Evolutionary conservation across 2,888 invertebrate species (phyloP).

Genomic region (Ischnura elegans): DNA sequence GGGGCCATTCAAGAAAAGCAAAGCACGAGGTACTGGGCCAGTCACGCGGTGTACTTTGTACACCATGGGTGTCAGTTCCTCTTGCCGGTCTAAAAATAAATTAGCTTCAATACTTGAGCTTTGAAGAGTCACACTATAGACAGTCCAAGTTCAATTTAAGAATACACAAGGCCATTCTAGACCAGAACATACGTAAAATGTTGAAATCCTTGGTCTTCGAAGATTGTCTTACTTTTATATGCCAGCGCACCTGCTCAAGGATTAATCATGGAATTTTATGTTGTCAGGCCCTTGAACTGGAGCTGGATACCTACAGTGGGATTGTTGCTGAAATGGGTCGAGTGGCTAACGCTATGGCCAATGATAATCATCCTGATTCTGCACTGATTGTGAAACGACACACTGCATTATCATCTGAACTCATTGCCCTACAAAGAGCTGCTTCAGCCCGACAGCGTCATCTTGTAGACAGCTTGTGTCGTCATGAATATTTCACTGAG

Average conservation of each 20-base stretch:
- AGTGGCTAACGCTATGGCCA: conserved; percentile 89
- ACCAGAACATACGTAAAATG: too few species aligned
- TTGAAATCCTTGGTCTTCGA: too few species aligned
- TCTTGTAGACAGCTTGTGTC: conserved; percentile 93
- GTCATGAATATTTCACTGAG: conserved; percentile 94
- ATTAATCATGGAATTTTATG: conserved; percentile 60
- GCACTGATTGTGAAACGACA: conserved; percentile 89
- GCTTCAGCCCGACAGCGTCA: conserved; percentile 90
- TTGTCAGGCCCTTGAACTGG: conserved; percentile 89
- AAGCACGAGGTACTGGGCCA: too few species aligned
- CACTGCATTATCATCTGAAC: conserved; percentile 86
- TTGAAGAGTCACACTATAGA: too few species aligned
- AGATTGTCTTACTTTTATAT: conserved; percentile 12
- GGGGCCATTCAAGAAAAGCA: too few species aligned
- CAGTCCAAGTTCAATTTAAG: too few species aligned
- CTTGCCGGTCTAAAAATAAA: too few species aligned
- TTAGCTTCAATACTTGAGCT: too few species aligned
- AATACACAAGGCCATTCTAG: too few species aligned
- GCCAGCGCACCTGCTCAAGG: background rate
- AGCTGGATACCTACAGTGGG: conserved; percentile 94
- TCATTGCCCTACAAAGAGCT: conserved; percentile 89
- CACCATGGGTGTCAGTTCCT: too few species aligned
- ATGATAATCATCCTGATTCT: conserved; percentile 90
- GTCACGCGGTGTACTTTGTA: too few species aligned
- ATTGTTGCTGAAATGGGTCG: conserved; percentile 96